Evolutionary conservation across 1,140 invertebrate genomes (phyloP).

Genomic region (Melitaea cinxia): DNA sequence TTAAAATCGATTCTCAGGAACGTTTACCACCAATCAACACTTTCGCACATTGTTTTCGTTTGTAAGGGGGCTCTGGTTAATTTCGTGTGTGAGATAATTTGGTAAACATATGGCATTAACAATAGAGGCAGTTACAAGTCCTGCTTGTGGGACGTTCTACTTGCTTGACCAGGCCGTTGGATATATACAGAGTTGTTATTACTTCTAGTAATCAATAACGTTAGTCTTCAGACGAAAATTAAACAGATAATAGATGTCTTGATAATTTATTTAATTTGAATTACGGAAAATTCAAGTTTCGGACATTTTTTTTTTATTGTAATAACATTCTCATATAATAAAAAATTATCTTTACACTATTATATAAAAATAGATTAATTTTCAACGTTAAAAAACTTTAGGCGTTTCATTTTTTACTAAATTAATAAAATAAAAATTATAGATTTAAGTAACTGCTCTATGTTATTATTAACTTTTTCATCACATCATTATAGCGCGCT

Average conservation of each 20-base stretch:
- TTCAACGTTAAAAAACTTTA: no score
- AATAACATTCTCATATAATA: no score
- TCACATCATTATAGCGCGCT: conserved; percentile 66
- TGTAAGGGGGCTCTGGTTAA: conserved; percentile 28
- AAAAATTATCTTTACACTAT: no score
- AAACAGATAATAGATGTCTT: no score
- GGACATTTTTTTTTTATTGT: no score
- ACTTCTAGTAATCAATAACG: no score
- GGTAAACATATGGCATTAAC: conserved; percentile 70
- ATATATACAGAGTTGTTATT: conserved; percentile 26
- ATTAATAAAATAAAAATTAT: no score
- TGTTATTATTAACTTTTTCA: conserved; percentile 44
- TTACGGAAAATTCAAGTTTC: no score
- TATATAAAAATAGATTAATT: no score
- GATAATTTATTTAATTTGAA: no score
- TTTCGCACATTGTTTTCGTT: conserved; percentile 33
- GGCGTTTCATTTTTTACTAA: no score
- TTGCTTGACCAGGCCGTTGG: conserved; percentile 55
- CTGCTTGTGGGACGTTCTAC: conserved; percentile 69
- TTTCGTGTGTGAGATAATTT: conserved; percentile 52
- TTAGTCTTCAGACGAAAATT: no score
- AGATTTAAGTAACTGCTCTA: conserved; percentile 40
- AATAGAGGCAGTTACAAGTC: conserved; percentile 76
- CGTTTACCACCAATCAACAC: conserved; percentile 34
- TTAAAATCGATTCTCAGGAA: conserved; percentile 18